phyloP scores from a whole-genome alignment of 1,140 invertebrate species.

The Charaxes varanes region DNA sequence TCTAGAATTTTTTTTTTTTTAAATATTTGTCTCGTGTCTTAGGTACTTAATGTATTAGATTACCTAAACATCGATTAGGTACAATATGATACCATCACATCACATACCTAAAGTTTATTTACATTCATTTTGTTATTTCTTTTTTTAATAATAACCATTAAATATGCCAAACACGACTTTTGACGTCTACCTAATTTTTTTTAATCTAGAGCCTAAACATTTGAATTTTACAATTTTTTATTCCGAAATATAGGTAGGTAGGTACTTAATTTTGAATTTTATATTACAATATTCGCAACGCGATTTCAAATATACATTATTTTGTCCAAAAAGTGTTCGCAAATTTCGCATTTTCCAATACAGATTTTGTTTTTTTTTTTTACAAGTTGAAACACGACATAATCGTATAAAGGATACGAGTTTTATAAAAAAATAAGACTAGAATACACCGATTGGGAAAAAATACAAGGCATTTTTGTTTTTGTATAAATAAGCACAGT shows the following conservation, averaged over 20 bases:
- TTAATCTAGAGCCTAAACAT: slow-evolving; percentile 51
- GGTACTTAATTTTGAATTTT: slow-evolving; percentile 32
- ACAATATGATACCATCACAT: slow-evolving; percentile 35
- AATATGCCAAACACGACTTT: slow-evolving; percentile 61
- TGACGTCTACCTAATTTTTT: slow-evolving; percentile 49
- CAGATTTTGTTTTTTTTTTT: slow-evolving; percentile 11
- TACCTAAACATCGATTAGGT: slow-evolving; percentile 52
- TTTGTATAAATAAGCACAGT: slow-evolving; percentile 13
- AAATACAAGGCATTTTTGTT: slow-evolving; percentile 8
- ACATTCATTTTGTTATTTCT: slow-evolving; percentile 35
- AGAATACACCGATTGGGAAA: slow-evolving; percentile 63
- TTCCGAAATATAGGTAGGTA: slow-evolving; percentile 48
- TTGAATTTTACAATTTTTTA: slow-evolving; percentile 59
- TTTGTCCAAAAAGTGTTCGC: slow-evolving; percentile 29
- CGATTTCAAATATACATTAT: slow-evolving; percentile 21
- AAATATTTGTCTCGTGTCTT: slow-evolving; percentile 15
- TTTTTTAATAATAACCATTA: slow-evolving; percentile 20
- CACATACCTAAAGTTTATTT: slow-evolving; percentile 60
- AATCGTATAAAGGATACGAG: slow-evolving; percentile 20
- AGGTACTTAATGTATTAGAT: slow-evolving; percentile 24
- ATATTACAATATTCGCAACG: slow-evolving; percentile 21
- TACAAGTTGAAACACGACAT: slow-evolving; percentile 26
- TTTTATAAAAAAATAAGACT: slow-evolving; percentile 46
- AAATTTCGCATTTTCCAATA: slow-evolving; percentile 23
- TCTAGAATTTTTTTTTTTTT: slow-evolving; percentile 14